phyloP scores from a whole-genome alignment of 2,113 vertebrate species.

The Eretmochelys imbricata region DNA sequence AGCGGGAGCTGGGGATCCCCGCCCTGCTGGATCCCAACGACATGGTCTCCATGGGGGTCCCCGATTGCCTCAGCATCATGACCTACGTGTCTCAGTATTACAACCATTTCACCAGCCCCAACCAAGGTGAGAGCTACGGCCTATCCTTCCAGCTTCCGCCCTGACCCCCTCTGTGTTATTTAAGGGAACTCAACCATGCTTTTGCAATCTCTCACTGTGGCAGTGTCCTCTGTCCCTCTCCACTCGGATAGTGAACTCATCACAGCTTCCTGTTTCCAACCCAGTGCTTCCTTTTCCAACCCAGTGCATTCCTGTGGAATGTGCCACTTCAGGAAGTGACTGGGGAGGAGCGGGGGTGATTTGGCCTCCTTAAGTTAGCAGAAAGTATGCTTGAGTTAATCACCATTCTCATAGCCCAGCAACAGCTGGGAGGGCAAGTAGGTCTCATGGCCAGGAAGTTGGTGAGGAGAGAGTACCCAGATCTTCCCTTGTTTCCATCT shows the following conservation, averaged over 20 bases:
- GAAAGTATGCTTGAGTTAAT: not conserved
- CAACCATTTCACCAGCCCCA: slow-evolving; percentile 88
- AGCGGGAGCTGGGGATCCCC: slow-evolving; percentile 93
- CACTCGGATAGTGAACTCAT: not conserved
- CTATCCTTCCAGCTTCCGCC: not conserved
- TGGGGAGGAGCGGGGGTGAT: not conserved
- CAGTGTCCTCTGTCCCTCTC: not conserved
- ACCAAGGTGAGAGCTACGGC: slow-evolving; percentile 79
- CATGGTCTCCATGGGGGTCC: slow-evolving; percentile 98
- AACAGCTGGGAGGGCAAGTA: not conserved
- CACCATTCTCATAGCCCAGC: not conserved
- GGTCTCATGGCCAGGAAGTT: not conserved
- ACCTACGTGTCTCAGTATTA: slow-evolving; percentile 98
- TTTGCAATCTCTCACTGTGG: not conserved
- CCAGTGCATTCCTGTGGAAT: not conserved
- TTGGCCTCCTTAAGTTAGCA: not conserved
- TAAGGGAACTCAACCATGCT: not conserved
- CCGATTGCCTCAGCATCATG: slow-evolving; percentile 95
- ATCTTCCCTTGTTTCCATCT: not conserved
- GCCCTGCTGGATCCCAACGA: slow-evolving; percentile 94
- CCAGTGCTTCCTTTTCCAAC: not conserved
- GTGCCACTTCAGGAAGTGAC: too few relatives aligned
- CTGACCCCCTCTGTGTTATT: not conserved
- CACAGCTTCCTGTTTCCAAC: not conserved
- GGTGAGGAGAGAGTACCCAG: not conserved